These are phyloP conservation scores for Nomada ferruginata DNA, from an alignment of 2,888 invertebrate genomes.

Conservation along the genomic window DNA sequence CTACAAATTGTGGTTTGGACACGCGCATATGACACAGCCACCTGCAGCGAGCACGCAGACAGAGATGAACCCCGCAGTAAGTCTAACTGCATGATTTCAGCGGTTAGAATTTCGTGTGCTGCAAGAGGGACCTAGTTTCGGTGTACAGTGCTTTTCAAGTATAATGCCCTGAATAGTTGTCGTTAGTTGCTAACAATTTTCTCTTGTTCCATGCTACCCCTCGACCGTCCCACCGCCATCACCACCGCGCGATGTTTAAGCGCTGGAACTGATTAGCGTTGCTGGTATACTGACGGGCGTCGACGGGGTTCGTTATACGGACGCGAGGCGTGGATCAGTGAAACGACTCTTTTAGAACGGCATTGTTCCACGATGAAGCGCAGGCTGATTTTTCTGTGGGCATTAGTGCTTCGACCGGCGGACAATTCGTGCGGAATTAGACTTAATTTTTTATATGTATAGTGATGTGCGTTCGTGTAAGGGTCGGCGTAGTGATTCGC, in stretches of 20 bases:
- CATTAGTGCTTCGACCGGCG: too few species aligned
- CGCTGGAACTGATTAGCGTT: not conserved
- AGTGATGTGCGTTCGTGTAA: too few species aligned
- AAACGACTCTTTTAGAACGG: too few species aligned
- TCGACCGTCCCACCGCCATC: not conserved
- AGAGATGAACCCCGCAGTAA: constrained; percentile 3
- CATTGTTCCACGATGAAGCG: too few species aligned
- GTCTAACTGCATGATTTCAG: constrained; percentile 20
- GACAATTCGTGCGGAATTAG: too few species aligned
- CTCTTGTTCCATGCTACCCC: not conserved
- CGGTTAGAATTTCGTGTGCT: constrained; percentile 8
- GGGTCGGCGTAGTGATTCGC: too few species aligned
- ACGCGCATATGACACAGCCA: not conserved
- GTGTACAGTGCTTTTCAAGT: not conserved
- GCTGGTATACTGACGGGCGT: not conserved
- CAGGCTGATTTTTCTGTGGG: too few species aligned
- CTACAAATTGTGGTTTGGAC: constrained; percentile 29
- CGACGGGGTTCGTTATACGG: not conserved
- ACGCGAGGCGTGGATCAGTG: too few species aligned
- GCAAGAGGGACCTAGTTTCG: constrained; percentile 6
- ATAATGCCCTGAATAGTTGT: constrained; percentile 18
- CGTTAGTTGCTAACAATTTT: constrained; percentile 29
- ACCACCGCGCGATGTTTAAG: not conserved
- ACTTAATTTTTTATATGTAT: too few species aligned
- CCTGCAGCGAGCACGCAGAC: too few species aligned